Conservation (phyloP, 2,113 vertebrate species). For the Pseudorhombus dupliciocellatus region DNA sequence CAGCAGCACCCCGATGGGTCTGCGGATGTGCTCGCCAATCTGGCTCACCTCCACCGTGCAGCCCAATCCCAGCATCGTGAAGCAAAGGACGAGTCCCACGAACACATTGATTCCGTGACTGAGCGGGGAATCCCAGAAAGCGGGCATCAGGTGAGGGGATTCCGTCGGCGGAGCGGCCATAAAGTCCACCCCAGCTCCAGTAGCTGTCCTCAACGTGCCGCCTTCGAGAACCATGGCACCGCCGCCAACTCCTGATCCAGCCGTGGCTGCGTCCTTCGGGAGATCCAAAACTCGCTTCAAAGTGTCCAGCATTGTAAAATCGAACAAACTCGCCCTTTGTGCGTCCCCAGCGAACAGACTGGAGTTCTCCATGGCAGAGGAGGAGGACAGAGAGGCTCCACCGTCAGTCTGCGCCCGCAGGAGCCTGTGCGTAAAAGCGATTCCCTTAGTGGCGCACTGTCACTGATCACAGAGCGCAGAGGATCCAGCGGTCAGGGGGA, state of each 20-base stretch:
- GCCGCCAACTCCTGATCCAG: constrained; percentile 30
- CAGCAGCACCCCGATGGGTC: constrained; percentile 89
- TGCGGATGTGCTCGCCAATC: constrained; percentile 89
- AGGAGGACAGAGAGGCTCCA: constrained; percentile 37
- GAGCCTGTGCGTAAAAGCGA: constrained; percentile 57
- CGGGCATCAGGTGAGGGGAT: constrained; percentile 65
- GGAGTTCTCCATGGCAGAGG: constrained; percentile 76
- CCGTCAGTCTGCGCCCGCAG: constrained; percentile 13
- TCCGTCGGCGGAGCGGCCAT: constrained; percentile 55
- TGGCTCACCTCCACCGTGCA: constrained; percentile 92
- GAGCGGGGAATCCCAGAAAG: constrained; percentile 88
- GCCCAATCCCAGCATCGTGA: constrained; percentile 95
- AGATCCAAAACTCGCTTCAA: constrained; percentile 24
- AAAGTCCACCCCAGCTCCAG: constrained; percentile 43
- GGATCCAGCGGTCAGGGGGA: constrained; percentile 31
- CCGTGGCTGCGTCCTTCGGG: constrained; percentile 12
- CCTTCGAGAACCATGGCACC: constrained; percentile 36
- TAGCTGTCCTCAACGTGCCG: constrained; percentile 27
- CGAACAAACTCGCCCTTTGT: constrained; percentile 11
- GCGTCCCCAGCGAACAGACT: constrained; percentile 42
- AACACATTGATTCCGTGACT: constrained; percentile 91
- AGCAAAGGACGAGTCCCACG: constrained; percentile 90
- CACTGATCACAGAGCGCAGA: constrained; percentile 40
- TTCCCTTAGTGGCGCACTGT: constrained; percentile 48
- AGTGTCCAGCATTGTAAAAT: constrained; percentile 34